Evolutionary conservation across 2,888 invertebrate species (phyloP), one percentile per base, ranked within the genome.

Genomic region (Pristionchus exspectatus): DNA sequence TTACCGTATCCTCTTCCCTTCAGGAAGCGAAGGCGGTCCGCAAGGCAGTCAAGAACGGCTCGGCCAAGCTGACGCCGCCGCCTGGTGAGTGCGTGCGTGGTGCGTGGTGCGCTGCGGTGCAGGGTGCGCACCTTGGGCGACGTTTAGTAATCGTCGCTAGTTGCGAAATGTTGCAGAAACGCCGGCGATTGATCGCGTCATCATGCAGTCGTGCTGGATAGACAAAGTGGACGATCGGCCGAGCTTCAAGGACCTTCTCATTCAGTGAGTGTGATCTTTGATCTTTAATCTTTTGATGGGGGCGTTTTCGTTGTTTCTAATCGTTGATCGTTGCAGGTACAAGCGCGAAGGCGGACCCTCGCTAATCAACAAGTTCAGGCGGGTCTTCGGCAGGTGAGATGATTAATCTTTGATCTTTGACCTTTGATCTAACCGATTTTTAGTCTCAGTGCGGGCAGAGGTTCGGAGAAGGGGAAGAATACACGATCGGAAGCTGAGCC

Each of bases 11-110:
- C 24, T 54, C 9, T 59, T 12, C 33, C n/a, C 33, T 66, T 21
- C 21, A 87, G 87, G 87, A 87, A n/a, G 87, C 87, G 50, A 50
- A 56, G 50, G 69, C n/a, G 18, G 87, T 87, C 18, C 87, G 66
- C 44, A 66, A n/a, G 72, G 87, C 87, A n/a, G 87, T 87, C 87
- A 56, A n/a, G 54, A 44, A 66, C 14, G 87, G 87, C 16, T n/a
- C 44, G 50, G 87, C 72, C 50, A 50, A 56, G 54, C 69, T 69
- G 44, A 21, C 38, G 24, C 27, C 69, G 21, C 87, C 87, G 21
- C 38, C 44, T 10, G 87, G 87, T 87, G 56, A 85, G 59, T 81
- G 50, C 16, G 38, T 4, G 77, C n/a, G n/a, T n/a, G n/a, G n/a
- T n/a, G n/a, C n/a, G n/a, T 44, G 44, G 27, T 81, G 81, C 5